Evolutionary conservation across 2,113 vertebrate species (phyloP), one percentile per base, ranked within the genome.

Genomic region (Ochotona curzoniae): DNA sequence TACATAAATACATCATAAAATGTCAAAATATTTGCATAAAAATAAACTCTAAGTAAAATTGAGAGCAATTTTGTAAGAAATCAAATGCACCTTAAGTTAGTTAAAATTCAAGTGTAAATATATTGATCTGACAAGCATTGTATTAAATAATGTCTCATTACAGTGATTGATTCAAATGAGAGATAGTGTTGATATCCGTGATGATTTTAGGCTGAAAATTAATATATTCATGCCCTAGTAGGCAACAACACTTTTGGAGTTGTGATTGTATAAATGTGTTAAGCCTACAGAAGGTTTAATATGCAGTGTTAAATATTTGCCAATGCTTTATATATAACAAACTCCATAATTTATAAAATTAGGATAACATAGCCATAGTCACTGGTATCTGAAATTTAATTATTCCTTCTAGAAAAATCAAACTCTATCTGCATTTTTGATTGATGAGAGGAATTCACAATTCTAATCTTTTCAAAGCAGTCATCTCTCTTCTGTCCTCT

Each of bases 61-160:
- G 9, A 84, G 9, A 84, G 70, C 0, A 89, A 71, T 93, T 49
- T 8, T 6, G 49, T 44, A 67, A 51, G n/a, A 86, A 87, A 38
- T 57, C 51, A 89, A 60, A 49, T 83, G 47, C 13, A 26, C 5
- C n/a, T 30, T n/a, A 47, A 23, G 18, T 83, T 89, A 38, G 6
- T 66, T 11, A 76, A 91, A 93, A 47, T 76, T 81, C 11, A 67
- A 83, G 73, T 30, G 2, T 73, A 64, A 94, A 73, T 83, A 21
- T 2, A 83, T 23, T 83, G 30, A 79, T 47, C 10, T 61, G 3
- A 61, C 74, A 74, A 83, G 14, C 23, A 87, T 23, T 70, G 78
- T 47, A 26, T 91, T 15, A 76, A 26, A 14, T 67, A 30, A 44
- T 4, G 63, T 26, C 54, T 5, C 54, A 57, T 14, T 57, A 28